Base-by-base conservation (phyloP, 2,888 invertebrate species). In the Orchesellides sinensis region DNA sequence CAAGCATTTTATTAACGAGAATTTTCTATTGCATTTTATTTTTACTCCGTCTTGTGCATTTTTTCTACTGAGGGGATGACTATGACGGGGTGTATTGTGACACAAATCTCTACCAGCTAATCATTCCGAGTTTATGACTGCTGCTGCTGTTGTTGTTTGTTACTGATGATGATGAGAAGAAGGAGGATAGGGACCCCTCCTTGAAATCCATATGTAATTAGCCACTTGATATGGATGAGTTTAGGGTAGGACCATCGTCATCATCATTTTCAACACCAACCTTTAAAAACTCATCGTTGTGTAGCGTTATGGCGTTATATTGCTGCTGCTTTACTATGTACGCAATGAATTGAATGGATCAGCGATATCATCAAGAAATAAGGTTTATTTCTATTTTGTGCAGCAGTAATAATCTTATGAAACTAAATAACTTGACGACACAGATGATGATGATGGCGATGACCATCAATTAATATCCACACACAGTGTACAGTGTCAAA, bases 141-240 rank as follows among this genome's bases (percentile, higher is more conserved):
- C 54, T 75, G 75, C 54, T 66, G 61, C 52, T 70, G 68, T 52
- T 56, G 61, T 78, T 70, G n/a, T n/a, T n/a, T n/a, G 63, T 69
- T 14, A 40, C 65, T 27, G 77, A 65, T 75, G 74, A 61, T 68
- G 69, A 69, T 54, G 54, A 35, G 69, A 82, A 75, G 59, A 69
- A 70, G 74, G 80, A 80, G 72, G 73, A 69, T 79, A 79, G 54
- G 70, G 70, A 52, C 75, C 81, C 80, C 81, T 81, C 84, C 84
- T 75, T 72, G 68, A 84, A 84, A 84, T 81, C 63, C 84, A 84
- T 81, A 81, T 70, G 52, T 81, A 84, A 80, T 80, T 81, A 84
- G 72, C 77, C 68, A 81, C 81, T 73, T 74, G 74, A 73, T 73
- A 74, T 81, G 74, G 74, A 81, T 68, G 73, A 59, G 74, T 74